Conservation (phyloP, 2,888 invertebrate genomes). For the Agonum fuliginosum region DNA sequence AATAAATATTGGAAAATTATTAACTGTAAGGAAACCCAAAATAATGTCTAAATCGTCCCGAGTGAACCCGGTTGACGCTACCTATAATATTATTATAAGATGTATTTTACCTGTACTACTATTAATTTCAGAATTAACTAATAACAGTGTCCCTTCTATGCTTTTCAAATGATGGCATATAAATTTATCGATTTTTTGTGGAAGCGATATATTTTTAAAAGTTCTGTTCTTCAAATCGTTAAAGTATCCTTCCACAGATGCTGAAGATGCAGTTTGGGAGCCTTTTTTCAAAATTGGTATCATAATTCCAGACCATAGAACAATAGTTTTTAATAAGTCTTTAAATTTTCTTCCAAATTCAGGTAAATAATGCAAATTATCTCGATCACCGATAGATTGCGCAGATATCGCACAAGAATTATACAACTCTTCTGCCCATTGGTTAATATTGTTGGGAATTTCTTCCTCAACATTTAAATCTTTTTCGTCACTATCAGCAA, state of each 20-base stretch:
- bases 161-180: background rate
- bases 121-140: too few relatives aligned
- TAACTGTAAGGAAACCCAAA: too few relatives aligned
- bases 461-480: background rate
- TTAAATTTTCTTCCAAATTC: background rate
- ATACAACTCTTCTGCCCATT: background rate
- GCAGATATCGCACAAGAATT: background rate
- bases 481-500: background rate
- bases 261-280: background rate
- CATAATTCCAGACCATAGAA: background rate
- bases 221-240: background rate
- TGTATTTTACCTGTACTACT: too few relatives aligned
- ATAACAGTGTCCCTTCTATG: background rate
- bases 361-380: background rate
- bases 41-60: too few relatives aligned
- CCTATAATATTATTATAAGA: too few relatives aligned
- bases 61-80: too few relatives aligned
- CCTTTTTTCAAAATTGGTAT: constrained; percentile 5
- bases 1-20: too few relatives aligned
- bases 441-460: background rate
- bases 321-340: background rate
- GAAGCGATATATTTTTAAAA: background rate
- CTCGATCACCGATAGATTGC: background rate
- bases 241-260: constrained; percentile 9
- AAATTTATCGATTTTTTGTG: background rate